A percentile compares a stretch with the other conserved stretches of the same genome.
phyloP scores from a whole-genome alignment of 2,888 invertebrate species.

The Agrilus mali region DNA sequence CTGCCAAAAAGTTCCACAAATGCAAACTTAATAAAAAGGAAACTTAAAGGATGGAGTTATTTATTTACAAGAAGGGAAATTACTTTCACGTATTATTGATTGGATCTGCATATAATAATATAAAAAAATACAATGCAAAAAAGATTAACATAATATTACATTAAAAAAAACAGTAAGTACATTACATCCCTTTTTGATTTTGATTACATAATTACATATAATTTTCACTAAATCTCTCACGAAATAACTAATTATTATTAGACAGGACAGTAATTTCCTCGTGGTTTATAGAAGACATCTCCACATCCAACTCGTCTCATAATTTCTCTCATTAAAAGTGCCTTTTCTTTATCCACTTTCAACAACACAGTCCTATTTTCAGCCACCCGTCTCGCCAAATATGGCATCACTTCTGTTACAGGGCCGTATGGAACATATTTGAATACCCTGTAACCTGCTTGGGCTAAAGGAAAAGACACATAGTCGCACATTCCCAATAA shows the following conservation, averaged over 20 bases:
- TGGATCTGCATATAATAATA: too few relatives aligned
- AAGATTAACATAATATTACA: too few relatives aligned
- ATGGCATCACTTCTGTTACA: slow-evolving; percentile 94
- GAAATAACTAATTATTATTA: slow-evolving; percentile 36
- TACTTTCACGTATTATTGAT: too few relatives aligned
- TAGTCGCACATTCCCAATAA: slow-evolving; percentile 99
- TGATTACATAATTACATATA: too few relatives aligned
- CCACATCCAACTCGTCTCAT: slow-evolving; percentile 60
- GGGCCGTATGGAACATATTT: slow-evolving; percentile 99
- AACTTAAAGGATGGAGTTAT: too few relatives aligned
- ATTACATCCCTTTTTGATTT: too few relatives aligned
- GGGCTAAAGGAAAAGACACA: slow-evolving; percentile 93
- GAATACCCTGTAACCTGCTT: slow-evolving; percentile 97
- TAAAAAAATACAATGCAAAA: too few relatives aligned
- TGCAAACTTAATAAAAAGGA: too few relatives aligned
- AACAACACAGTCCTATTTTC: slow-evolving; percentile 89
- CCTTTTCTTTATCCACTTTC: slow-evolving; percentile 89
- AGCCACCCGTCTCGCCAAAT: slow-evolving; percentile 89
- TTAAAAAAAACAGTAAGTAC: too few relatives aligned
- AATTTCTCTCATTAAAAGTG: slow-evolving; percentile 66
- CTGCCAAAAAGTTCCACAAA: too few relatives aligned
- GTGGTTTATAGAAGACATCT: slow-evolving; percentile 71
- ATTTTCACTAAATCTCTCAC: too few relatives aligned
- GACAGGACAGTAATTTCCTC: slow-evolving; percentile 77
- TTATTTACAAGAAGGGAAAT: too few relatives aligned